Percentiles rank a stretch among this genome's conserved stretches.
These are phyloP conservation scores for Tor tambroides DNA, from an alignment of 2,113 vertebrate genomes.

Conservation along the genomic window DNA sequence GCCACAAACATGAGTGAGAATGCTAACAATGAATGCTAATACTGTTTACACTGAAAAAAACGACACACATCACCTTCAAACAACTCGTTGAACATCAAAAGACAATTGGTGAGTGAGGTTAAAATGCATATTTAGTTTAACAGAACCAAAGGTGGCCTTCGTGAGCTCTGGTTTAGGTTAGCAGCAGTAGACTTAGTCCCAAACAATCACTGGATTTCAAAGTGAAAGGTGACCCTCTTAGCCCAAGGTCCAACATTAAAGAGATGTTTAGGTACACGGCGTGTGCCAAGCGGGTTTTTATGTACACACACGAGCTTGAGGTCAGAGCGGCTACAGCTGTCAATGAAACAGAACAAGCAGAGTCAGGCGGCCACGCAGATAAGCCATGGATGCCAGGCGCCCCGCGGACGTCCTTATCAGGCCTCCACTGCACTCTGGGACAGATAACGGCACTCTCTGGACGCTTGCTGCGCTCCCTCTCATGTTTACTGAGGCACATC, in stretches of 20 bases:
- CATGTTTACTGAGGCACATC: conserved; percentile 76
- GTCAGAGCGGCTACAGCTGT: conserved; percentile 43
- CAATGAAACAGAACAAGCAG: conserved; percentile 67
- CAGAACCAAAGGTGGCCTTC: conserved; percentile 39
- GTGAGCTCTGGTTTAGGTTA: conserved; percentile 38
- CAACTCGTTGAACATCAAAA: neutral
- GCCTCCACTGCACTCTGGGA: conserved; percentile 65
- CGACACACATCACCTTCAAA: neutral
- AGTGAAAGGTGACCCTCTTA: conserved; percentile 19
- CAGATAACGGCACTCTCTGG: conserved; percentile 73
- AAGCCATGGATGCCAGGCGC: conserved; percentile 65
- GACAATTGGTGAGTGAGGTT: neutral
- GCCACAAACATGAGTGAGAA: too few species aligned
- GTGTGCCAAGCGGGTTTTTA: conserved; percentile 22
- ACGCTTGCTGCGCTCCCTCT: conserved; percentile 45
- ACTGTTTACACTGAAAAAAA: conserved; percentile 3
- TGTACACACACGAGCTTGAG: conserved; percentile 54
- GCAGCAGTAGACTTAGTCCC: neutral
- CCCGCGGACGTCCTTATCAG: conserved; percentile 69
- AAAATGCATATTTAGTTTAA: conserved; percentile 27
- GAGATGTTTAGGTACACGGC: conserved; percentile 34
- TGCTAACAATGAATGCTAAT: neutral
- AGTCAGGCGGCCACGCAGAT: conserved; percentile 63
- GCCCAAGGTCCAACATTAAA: conserved; percentile 11
- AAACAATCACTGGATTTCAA: conserved; percentile 29